Base-by-base conservation (phyloP, 2,888 invertebrate species). In the Tiphia femorata region DNA sequence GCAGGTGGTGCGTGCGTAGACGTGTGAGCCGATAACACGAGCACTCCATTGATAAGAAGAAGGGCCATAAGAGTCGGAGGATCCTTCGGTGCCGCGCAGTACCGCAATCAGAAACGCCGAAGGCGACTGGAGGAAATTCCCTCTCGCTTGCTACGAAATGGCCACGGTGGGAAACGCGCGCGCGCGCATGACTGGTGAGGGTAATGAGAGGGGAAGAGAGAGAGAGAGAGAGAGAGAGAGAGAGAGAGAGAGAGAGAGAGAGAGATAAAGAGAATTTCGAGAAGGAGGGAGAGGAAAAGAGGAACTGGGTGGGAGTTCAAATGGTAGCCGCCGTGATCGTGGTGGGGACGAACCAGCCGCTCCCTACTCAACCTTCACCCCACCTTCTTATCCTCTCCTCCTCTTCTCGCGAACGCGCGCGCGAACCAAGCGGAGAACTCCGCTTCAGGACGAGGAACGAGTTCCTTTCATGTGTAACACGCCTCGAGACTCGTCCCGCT, bases 101-200 rank as follows among this genome's bases (percentile, higher is more conserved):
- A 46, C 65, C 66, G 60, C 64, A 65, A 74, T 67, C 68, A 67
- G 72, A 64, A 64, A 70, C 62, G 70, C 68, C 68, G 64, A 64
- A 63, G 70, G 66, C 73, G 72, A 75, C 76, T 76, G 72, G 64
- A 60, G 61, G 49, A 62, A 62, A 53, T 61, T 63, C 48, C 62
- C 66, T 64, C 60, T 60, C 57, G 33, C 14, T 19, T 29, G 16
- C 19, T 23, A 33, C 33, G 7, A n/a, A 33, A 7, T 8, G 33
- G n/a, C n/a, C 37, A 19, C 4, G 37, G 37, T 17, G 37, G 37
- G 17, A 19, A 16, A 14, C 37, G 37, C 37, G 19, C 35, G 14
- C 47, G 16, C 37, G 14, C n/a, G 42, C 37, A 37, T 52, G 41
- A 33, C 16, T 30, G 55, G 48, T 44, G 57, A 47, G 52, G 63